Conservation (phyloP, 2,797 vertebrate genomes). For the Picus viridis region DNA sequence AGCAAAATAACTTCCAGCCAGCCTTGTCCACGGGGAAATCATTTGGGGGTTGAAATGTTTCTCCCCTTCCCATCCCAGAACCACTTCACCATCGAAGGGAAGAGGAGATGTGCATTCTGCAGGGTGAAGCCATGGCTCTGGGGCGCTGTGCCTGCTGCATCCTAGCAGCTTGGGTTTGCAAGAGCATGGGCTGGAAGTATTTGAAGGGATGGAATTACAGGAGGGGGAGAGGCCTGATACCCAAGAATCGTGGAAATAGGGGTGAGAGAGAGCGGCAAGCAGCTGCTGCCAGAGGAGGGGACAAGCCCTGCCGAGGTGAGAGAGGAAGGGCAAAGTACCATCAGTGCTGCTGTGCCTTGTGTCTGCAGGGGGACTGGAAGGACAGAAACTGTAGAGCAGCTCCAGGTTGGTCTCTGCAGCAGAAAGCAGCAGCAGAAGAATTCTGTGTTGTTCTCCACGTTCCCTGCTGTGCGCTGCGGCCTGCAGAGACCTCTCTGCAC, state of each 20-base stretch:
- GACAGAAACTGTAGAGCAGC: neutral
- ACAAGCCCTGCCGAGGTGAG: neutral
- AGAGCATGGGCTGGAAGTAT: neutral
- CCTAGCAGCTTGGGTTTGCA: neutral
- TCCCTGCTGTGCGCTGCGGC: neutral
- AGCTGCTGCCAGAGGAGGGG: neutral
- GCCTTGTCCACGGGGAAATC: neutral
- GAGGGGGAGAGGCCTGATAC: neutral
- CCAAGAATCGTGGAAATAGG: slow-evolving; percentile 42
- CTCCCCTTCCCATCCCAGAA: neutral
- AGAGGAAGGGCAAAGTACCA: neutral
- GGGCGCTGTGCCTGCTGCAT: neutral
- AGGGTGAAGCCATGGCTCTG: neutral
- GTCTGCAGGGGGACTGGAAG: neutral
- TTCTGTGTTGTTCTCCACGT: neutral
- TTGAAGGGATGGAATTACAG: slow-evolving; percentile 31
- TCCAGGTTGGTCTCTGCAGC: neutral
- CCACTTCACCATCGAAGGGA: neutral
- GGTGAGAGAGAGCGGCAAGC: slow-evolving; percentile 5
- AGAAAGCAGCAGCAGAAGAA: neutral
- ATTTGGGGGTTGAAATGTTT: neutral
- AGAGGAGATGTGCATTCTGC: neutral
- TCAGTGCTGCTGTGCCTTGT: neutral
- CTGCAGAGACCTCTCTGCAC: neutral
- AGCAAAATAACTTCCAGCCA: neutral